Conservation (phyloP, 2,797 vertebrate genomes). For the Rhincodon typus region DNA sequence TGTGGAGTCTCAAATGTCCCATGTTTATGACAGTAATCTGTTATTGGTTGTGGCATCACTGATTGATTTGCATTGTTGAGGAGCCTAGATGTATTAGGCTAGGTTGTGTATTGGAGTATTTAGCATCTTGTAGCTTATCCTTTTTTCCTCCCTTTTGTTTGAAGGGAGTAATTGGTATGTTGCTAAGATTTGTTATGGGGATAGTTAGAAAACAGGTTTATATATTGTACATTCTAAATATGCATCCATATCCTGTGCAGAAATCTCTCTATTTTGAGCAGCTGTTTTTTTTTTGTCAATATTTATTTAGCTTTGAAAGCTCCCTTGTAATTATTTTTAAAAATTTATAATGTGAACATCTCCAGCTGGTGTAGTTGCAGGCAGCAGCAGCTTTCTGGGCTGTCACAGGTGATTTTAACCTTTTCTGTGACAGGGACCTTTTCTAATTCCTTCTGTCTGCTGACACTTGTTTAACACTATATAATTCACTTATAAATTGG, state of each 20-base stretch:
- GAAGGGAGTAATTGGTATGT: too few relatives aligned
- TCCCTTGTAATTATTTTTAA: neutral
- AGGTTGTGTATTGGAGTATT: neutral
- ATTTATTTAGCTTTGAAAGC: neutral
- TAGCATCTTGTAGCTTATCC: neutral
- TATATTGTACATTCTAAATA: neutral
- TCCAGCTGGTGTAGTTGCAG: neutral
- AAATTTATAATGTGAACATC: neutral
- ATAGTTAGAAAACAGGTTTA: neutral
- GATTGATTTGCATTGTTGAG: neutral
- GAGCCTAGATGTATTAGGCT: neutral
- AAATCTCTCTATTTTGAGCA: neutral
- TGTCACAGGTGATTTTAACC: neutral
- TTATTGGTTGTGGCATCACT: neutral
- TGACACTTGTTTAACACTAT: neutral
- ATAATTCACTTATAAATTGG: too few relatives aligned
- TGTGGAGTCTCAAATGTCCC: neutral
- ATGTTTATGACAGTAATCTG: neutral
- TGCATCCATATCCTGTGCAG: neutral
- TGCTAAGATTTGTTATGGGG: neutral
- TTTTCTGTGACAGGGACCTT: neutral
- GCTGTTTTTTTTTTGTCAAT: neutral
- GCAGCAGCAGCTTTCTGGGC: neutral
- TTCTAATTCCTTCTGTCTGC: neutral
- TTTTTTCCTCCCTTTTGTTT: neutral